Percentiles rank a stretch among this genome's conserved stretches.
Conservation (phyloP, 2,113 vertebrate species). For the Australoheros scitulus region DNA sequence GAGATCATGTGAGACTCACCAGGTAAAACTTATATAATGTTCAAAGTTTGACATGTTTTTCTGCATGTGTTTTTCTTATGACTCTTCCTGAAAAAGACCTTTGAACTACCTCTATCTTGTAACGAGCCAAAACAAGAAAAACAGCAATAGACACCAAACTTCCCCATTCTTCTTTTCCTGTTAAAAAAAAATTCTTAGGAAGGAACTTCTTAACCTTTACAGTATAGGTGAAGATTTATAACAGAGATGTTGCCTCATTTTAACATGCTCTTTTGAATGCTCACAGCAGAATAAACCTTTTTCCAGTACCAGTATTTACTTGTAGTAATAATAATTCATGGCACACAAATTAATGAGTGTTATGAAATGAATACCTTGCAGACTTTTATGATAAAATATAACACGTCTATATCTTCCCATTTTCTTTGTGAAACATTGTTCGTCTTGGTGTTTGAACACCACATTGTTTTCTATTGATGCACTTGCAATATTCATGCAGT, state of each 20-base stretch:
- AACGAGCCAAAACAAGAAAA: background rate
- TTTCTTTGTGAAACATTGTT: background rate
- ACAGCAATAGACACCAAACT: background rate
- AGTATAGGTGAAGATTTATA: background rate
- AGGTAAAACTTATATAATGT: slow-evolving; percentile 14
- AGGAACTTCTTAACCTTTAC: background rate
- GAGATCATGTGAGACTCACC: slow-evolving; percentile 60
- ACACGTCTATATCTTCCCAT: background rate
- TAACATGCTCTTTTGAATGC: background rate
- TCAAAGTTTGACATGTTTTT: background rate
- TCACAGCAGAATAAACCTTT: background rate
- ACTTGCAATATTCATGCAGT: background rate
- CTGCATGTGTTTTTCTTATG: slow-evolving; percentile 3
- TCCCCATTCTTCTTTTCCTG: background rate
- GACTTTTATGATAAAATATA: background rate
- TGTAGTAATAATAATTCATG: background rate
- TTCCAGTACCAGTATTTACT: background rate
- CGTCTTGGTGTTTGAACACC: background rate
- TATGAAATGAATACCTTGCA: background rate
- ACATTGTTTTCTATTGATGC: background rate
- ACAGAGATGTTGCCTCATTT: background rate
- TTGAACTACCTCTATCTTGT: background rate
- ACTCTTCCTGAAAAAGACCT: slow-evolving; percentile 26
- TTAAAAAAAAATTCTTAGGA: background rate
- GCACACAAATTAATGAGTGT: background rate